These are phyloP conservation scores for Phalloptychus januarius DNA, from an alignment of 2,797 vertebrate genomes.

Conservation along the genomic window DNA sequence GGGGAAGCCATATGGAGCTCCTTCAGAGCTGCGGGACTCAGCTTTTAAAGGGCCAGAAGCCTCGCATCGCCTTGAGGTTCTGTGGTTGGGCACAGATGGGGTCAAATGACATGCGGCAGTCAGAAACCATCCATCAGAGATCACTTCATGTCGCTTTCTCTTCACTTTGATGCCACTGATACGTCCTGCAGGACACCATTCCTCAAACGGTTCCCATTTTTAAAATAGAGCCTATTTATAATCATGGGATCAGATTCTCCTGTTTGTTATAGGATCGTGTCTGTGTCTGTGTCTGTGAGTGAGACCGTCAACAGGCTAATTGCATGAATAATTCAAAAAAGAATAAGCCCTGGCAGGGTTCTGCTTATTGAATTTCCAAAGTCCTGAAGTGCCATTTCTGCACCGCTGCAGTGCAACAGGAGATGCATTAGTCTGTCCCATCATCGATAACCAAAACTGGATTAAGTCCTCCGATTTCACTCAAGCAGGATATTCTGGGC, in stretches of 20 bases:
- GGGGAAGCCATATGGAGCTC: conserved; percentile 66
- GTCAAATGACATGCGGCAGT: conserved; percentile 59
- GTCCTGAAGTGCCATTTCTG: conserved; percentile 43
- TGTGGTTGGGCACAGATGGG: conserved; percentile 34
- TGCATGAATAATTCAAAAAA: conserved; percentile 72
- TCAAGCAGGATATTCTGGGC: conserved; percentile 26
- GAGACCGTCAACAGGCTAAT: conserved; percentile 58
- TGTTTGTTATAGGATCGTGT: conserved; percentile 1
- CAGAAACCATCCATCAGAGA: conserved; percentile 52
- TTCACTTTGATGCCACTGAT: conserved; percentile 2
- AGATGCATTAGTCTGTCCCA: conserved; percentile 12
- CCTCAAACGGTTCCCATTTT: background rate
- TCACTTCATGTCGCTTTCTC: conserved; percentile 35
- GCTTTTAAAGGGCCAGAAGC: conserved; percentile 83
- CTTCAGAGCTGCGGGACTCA: conserved; percentile 55
- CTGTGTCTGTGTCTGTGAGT: conserved; percentile 11
- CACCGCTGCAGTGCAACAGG: conserved; percentile 16
- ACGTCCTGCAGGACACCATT: conserved; percentile 12
- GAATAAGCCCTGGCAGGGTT: conserved; percentile 47
- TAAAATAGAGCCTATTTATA: background rate
- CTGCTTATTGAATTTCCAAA: conserved; percentile 55
- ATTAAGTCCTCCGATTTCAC: conserved; percentile 52
- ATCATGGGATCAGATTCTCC: background rate
- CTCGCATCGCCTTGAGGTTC: conserved; percentile 37
- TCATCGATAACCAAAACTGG: conserved; percentile 41